Conservation (phyloP, 2,797 vertebrate genomes). For the Mus spretus region DNA sequence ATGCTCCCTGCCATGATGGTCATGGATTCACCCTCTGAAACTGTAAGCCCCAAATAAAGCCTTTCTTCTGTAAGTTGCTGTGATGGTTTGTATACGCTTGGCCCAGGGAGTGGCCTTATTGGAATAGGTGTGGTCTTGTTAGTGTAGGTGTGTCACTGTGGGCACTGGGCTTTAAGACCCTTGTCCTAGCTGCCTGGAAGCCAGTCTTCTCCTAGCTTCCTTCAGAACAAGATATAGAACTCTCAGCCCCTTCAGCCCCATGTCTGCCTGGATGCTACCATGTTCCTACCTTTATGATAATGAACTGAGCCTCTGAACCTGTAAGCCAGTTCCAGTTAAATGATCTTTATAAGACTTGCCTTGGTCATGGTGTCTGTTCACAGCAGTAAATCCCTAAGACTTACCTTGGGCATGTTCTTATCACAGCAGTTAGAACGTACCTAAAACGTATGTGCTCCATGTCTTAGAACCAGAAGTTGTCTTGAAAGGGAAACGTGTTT, state of each 20-base stretch:
- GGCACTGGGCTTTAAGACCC: background rate
- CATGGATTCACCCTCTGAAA: background rate
- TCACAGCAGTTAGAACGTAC: background rate
- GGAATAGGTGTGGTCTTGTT: background rate
- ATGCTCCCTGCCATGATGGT: background rate
- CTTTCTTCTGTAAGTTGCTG: background rate
- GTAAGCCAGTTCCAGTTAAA: background rate
- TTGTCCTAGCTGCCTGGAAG: background rate
- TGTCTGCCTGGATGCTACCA: background rate
- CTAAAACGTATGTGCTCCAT: background rate
- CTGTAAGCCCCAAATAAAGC: background rate
- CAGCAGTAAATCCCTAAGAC: background rate
- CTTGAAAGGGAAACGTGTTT: background rate
- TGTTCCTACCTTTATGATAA: too few species aligned
- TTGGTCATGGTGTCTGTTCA: background rate
- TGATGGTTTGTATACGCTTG: background rate
- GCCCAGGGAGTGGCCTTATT: background rate
- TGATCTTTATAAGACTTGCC: background rate
- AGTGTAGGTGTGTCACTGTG: background rate
- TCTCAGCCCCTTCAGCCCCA: background rate
- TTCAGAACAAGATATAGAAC: background rate
- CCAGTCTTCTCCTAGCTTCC: background rate
- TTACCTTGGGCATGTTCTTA: background rate
- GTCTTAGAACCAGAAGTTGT: conserved; percentile 1
- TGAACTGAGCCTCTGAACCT: background rate